Evolutionary conservation across 2,797 vertebrate genomes (phyloP).

Genomic region (Sebastes reedi): DNA sequence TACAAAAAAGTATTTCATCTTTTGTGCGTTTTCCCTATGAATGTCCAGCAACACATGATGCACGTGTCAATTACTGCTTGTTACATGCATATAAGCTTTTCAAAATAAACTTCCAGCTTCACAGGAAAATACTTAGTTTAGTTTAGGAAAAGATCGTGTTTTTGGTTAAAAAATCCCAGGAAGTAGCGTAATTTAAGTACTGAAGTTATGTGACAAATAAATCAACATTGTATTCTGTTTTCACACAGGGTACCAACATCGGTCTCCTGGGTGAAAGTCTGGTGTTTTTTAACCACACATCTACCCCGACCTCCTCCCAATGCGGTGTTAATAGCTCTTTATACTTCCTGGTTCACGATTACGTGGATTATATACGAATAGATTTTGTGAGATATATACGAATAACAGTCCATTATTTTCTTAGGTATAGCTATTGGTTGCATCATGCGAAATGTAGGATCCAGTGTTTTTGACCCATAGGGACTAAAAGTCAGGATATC

Average conservation of each 20-base stretch:
- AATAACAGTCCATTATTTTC: not conserved
- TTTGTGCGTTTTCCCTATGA: too few relatives aligned
- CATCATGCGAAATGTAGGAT: not conserved
- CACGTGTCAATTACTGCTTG: too few relatives aligned
- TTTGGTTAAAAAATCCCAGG: too few relatives aligned
- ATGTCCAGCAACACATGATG: too few relatives aligned
- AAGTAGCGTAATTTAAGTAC: too few relatives aligned
- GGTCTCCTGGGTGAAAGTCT: not conserved
- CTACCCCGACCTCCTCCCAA: not conserved
- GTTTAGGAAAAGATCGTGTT: not conserved
- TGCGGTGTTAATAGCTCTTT: fast-evolving
- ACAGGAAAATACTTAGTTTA: not conserved
- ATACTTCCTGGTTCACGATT: not conserved
- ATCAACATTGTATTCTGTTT: too few relatives aligned
- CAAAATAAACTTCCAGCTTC: not conserved
- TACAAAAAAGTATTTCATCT: too few relatives aligned
- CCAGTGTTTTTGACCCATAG: not conserved
- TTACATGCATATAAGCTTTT: not conserved
- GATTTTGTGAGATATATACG: not conserved
- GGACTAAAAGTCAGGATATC: not conserved
- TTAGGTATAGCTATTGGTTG: too few relatives aligned
- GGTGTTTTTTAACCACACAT: not conserved
- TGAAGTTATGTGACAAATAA: too few relatives aligned
- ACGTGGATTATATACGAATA: not conserved
- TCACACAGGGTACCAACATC: too few relatives aligned